Evolutionary conservation across 2,797 vertebrate genomes (phyloP), one percentile per base, ranked within the genome.

Genomic region (Echeneis naucrates): DNA sequence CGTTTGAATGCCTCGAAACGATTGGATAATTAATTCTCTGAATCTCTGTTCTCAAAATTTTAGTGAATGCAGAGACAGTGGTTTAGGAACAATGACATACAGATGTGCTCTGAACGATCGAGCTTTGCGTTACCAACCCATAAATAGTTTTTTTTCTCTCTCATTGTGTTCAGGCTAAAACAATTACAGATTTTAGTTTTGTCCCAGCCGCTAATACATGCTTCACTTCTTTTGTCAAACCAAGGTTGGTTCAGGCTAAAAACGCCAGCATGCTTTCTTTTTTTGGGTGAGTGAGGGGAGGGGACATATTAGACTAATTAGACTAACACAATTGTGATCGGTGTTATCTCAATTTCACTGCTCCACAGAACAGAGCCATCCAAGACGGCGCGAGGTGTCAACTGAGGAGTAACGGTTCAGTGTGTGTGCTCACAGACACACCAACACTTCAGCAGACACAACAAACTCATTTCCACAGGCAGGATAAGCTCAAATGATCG

Each of bases 341-440:
- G 21, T 65, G 55, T 65, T 50, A 19, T 47, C 62, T 9, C 11
- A 55, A 72, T 48, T 13, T 54, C 72, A 76, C 60, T 51, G 54
- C 66, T 77, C 70, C n/a, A 42, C 68, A 66, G 80, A 69, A 33
- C 35, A 23, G 38, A 77, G 81, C 83, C 81, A 72, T 79, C 61
- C 56, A 77, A 83, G 56, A 82, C 47, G 38, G 72, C 59, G 61
- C 14, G 32, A 80, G 75, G 61, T 68, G 86, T 87, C 88, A 77
- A 61, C 78, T 30, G 83, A 85, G 86, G 70, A 87, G 82, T 76
- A 81, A 86, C 81, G 78, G 68, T 71, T 77, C 84, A 82, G 87
- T 69, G 81, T 90, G 87, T 82, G 58, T 83, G 52, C 83, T 68
- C 65, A 24, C 82, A 93, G 90, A 90, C 91, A 89, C 93, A 94